Percentiles rank a stretch among this genome's conserved stretches.
Evolutionary conservation across 2,113 vertebrate genomes (phyloP).

Genomic region (Antidorcas marsupialis): DNA sequence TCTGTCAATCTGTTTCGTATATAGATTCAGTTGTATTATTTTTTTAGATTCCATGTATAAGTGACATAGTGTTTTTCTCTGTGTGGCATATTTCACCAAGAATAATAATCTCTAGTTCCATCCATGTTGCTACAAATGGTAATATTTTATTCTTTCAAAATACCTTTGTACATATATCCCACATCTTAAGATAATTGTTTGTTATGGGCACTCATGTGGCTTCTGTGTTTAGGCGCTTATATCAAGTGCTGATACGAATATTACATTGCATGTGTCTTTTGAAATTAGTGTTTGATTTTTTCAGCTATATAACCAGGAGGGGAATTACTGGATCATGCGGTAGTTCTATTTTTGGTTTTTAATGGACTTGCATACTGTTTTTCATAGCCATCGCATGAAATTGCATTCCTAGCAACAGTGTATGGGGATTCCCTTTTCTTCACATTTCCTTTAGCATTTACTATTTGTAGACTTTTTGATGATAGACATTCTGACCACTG

Average conservation of each 20-base stretch:
- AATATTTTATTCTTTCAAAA: not conserved
- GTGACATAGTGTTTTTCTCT: not conserved
- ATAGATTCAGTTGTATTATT: too few species aligned
- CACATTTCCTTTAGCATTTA: not conserved
- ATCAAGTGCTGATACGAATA: not conserved
- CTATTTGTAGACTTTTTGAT: too few species aligned
- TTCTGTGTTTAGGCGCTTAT: not conserved
- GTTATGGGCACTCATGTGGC: not conserved
- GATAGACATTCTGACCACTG: too few species aligned
- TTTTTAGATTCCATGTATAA: not conserved
- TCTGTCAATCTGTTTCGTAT: not conserved
- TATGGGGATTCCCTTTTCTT: not conserved
- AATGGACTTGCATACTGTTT: not conserved
- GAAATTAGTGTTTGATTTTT: not conserved
- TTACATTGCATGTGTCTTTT: not conserved
- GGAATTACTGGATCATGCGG: not conserved
- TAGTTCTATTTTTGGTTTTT: not conserved
- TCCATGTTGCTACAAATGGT: not conserved
- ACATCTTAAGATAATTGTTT: not conserved
- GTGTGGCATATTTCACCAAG: not conserved
- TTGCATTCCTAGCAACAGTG: not conserved
- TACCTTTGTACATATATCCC: not conserved
- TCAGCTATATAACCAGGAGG: not conserved
- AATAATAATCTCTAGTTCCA: not conserved
- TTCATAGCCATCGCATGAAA: fast-evolving